Percentiles rank a stretch among this genome's conserved stretches.
phyloP scores from a whole-genome alignment of 1,140 invertebrate species.

The Leptoteleia sp. region DNA sequence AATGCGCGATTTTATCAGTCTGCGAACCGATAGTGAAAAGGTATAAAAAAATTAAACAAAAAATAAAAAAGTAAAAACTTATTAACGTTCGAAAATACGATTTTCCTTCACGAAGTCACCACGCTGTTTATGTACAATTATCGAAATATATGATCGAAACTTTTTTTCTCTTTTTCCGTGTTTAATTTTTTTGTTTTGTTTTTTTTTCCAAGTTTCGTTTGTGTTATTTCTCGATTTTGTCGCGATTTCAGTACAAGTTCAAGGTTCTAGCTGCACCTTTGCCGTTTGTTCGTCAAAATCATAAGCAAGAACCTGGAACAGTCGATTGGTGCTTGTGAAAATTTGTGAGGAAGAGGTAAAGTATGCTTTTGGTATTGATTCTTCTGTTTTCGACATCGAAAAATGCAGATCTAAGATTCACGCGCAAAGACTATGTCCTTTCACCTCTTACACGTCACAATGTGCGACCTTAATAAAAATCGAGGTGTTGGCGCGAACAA shows the following conservation, averaged over 20 bases:
- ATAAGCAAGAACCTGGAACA: too few species aligned
- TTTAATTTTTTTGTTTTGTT: background rate
- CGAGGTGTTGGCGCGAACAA: background rate
- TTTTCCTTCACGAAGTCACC: slow-evolving; percentile 31
- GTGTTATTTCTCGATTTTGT: slow-evolving; percentile 32
- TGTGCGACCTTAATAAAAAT: slow-evolving; percentile 48
- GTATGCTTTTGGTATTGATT: slow-evolving; percentile 42
- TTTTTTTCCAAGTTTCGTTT: slow-evolving; percentile 9
- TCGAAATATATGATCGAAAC: slow-evolving; percentile 44
- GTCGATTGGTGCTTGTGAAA: too few species aligned
- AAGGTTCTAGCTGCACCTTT: slow-evolving; percentile 2
- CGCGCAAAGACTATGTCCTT: slow-evolving; percentile 18
- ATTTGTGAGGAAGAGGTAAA: too few species aligned
- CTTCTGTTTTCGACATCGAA: slow-evolving; percentile 23
- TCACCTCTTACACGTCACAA: slow-evolving; percentile 56
- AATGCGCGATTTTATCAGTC: too few species aligned
- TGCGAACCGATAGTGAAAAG: too few species aligned
- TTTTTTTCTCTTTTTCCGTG: slow-evolving; percentile 13
- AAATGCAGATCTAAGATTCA: slow-evolving; percentile 28
- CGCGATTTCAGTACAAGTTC: slow-evolving; percentile 2
- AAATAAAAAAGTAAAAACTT: slow-evolving; percentile 16
- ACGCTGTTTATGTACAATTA: slow-evolving; percentile 53
- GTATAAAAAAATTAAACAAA: too few species aligned
- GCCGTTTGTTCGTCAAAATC: too few species aligned
- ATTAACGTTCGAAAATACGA: slow-evolving; percentile 43